These are phyloP conservation scores for Silurus lanzhouensis DNA, from an alignment of 2,797 vertebrate species.

Conservation along the genomic window DNA sequence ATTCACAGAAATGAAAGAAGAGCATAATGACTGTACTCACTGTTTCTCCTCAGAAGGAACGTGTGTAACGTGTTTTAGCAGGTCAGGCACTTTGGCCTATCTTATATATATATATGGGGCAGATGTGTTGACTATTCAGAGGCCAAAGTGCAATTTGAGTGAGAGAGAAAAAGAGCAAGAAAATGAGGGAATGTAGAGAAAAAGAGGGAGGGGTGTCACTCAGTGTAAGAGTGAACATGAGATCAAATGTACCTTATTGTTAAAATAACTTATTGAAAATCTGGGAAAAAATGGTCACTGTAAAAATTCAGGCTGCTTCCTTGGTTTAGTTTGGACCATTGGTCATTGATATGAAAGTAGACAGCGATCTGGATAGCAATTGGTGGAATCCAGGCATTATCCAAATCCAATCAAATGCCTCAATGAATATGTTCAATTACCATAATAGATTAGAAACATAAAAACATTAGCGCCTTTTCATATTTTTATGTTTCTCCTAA, in stretches of 20 bases:
- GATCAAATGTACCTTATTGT: slow-evolving; percentile 12
- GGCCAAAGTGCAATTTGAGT: slow-evolving; percentile 75
- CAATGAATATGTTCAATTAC: background rate
- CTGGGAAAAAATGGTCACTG: background rate
- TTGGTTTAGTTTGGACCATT: slow-evolving; percentile 6
- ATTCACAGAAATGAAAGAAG: slow-evolving; percentile 15
- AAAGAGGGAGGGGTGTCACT: background rate
- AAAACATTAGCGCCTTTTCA: background rate
- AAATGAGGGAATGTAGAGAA: background rate
- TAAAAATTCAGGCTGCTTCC: background rate
- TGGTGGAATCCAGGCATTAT: background rate
- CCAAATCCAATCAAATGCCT: slow-evolving; percentile 1
- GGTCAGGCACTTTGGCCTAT: slow-evolving; percentile 38
- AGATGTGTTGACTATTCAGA: slow-evolving; percentile 66
- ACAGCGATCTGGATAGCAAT: background rate
- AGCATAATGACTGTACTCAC: slow-evolving; percentile 69
- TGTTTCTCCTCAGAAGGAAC: slow-evolving; percentile 61
- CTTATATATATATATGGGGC: slow-evolving; percentile 73
- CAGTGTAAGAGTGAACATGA: background rate
- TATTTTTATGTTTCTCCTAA: background rate
- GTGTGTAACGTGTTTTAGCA: slow-evolving; percentile 56
- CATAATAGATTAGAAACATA: background rate
- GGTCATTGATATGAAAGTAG: background rate
- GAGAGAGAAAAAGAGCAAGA: background rate
- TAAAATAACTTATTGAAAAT: background rate